Percentiles rank a stretch among this genome's conserved stretches.
phyloP scores from a whole-genome alignment of 2,888 invertebrate genomes.

The Cataglyphis rosenhaueri region DNA sequence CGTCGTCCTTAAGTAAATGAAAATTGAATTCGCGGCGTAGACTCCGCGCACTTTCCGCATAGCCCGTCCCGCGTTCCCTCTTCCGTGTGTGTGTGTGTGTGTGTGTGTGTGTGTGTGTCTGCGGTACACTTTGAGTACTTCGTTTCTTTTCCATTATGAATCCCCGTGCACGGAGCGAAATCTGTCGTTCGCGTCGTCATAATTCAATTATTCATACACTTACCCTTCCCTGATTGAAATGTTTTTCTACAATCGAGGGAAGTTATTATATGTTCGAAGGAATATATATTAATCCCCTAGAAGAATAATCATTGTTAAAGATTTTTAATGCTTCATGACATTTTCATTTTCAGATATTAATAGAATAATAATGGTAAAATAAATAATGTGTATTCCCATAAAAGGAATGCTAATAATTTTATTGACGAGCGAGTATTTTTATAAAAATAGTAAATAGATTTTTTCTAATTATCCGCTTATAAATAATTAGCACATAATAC shows the following conservation, averaged over 20 bases:
- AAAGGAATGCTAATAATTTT: neutral
- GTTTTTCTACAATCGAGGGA: neutral
- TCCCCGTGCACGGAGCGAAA: neutral
- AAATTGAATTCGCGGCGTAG: constrained; percentile 45
- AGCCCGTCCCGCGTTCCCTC: neutral
- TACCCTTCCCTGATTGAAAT: neutral
- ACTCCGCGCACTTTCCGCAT: constrained; percentile 2
- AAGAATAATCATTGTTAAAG: neutral
- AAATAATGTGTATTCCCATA: neutral
- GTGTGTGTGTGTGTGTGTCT: too few species aligned
- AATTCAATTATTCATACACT: neutral
- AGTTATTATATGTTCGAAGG: neutral
- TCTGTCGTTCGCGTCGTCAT: neutral
- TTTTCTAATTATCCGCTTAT: neutral
- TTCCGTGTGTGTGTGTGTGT: neutral
- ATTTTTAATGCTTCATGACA: neutral
- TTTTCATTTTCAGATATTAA: neutral
- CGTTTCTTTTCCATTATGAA: constrained; percentile 23
- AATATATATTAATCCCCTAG: neutral
- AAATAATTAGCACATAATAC: neutral
- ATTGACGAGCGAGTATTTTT: neutral
- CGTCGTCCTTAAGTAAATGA: constrained; percentile 42
- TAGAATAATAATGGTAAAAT: neutral
- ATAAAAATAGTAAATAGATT: neutral
- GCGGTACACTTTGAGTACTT: neutral